phyloP scores from a whole-genome alignment of 2,797 vertebrate species.

The Ctenochaetus hawaiiensis region DNA sequence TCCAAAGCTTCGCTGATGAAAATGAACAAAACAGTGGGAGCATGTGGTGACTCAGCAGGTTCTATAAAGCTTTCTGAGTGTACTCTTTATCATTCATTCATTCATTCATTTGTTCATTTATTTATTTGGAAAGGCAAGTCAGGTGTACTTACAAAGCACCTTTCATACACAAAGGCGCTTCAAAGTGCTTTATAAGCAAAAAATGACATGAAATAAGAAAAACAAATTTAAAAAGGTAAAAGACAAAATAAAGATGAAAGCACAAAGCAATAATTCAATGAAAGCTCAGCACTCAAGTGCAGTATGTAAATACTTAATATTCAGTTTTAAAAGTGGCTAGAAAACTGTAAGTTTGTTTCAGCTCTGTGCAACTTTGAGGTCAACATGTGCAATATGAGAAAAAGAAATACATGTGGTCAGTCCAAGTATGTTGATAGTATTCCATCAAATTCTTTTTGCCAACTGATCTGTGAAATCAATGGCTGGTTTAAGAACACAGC shows the following conservation, averaged over 20 bases:
- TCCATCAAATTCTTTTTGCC: conserved; percentile 3
- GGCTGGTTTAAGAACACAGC: conserved; percentile 36
- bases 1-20: not conserved
- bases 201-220: conserved; percentile 10
- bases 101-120: conserved; percentile 13
- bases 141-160: conserved; percentile 7
- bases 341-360: conserved; percentile 1
- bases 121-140: not conserved
- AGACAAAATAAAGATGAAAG: conserved; percentile 13
- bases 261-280: not conserved
- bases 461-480: conserved; percentile 53
- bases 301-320: not conserved
- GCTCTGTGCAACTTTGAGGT: not conserved
- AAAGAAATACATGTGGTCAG: not conserved
- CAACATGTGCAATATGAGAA: not conserved
- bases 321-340: not conserved
- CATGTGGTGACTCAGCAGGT: conserved; percentile 13
- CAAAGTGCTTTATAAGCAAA: conserved; percentile 12
- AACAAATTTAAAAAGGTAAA: not conserved
- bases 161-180: conserved; percentile 12
- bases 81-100: conserved; percentile 14
- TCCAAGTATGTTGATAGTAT: conserved; percentile 16
- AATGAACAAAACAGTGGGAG: conserved; percentile 21
- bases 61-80: conserved; percentile 16
- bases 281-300: conserved; percentile 1